Base-by-base conservation (phyloP, 2,888 invertebrate genomes). In the Agriopis aurantiaria region DNA sequence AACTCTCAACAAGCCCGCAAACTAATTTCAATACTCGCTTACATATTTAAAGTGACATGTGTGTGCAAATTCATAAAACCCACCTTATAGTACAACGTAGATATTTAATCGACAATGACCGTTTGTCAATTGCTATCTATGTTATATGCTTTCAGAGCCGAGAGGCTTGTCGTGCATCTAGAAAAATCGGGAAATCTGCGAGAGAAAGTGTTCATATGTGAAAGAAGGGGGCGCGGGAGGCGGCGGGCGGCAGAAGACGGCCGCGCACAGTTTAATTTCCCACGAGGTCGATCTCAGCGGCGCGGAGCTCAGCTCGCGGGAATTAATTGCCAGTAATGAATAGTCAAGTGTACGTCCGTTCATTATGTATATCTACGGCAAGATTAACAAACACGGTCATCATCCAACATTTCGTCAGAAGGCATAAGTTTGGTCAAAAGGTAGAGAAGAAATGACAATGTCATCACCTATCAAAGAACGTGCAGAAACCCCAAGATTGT, bases 321-420 rank as follows among this genome's bases (percentile, higher is more conserved):
- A 93, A 92, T 94, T 94, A 93, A 94, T 93, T 93, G 93, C 92
- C 88, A 92, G 92, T 93, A 94, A 94, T 94, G 94, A 94, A 93
- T 94, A 94, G 93, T 90, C 93, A 91, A 93, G 93, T 92, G 92
- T 92, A 89, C 91, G 87, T 87, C 90, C 87, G 90, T 92, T 93
- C 92, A 94, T 94, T 93, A 93, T 91, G 70, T 71, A 71, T 63
- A 59, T 63, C 66, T 66, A 64, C 63, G 17, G 41, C 33, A 55
- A 45, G 59, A 55, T 63, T 59, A 66, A 49, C 46, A 66, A 33
- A 55, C 43, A 55, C 41, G 48, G 46, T 23, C 23, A 69, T 55
- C 40, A 59, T 43, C 6, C 41, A 52, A 69, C 33, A 57, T 12
- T 41, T n/a, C 41, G 6, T 12, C 11, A 63, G 8, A 53, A 46